These are phyloP conservation scores for Ataeniobius toweri DNA, from an alignment of 2,797 vertebrate species.

Conservation along the genomic window DNA sequence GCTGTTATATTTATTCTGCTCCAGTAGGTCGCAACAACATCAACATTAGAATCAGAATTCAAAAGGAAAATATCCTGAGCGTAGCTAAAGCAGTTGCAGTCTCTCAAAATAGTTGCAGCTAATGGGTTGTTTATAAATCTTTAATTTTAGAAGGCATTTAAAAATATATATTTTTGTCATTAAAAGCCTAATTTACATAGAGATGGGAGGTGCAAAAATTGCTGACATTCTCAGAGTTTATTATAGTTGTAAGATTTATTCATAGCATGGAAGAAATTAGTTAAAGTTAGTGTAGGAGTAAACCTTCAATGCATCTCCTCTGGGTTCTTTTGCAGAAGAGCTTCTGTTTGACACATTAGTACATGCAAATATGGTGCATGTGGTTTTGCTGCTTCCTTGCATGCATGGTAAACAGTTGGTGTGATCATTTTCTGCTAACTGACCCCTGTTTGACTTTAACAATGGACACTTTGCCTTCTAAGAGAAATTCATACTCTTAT, in stretches of 20 bases:
- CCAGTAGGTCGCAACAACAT: background rate
- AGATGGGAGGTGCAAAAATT: background rate
- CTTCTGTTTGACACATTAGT: background rate
- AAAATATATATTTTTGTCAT: background rate
- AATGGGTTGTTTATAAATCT: background rate
- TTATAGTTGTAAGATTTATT: too few species aligned
- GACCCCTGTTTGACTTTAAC: background rate
- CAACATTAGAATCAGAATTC: background rate
- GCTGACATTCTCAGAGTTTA: background rate
- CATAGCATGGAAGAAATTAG: background rate
- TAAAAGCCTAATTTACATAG: background rate
- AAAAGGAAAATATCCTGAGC: background rate
- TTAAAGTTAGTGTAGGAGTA: background rate
- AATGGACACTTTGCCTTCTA: background rate
- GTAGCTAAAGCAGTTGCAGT: background rate
- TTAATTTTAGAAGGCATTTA: background rate
- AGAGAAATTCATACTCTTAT: background rate
- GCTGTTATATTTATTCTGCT: background rate
- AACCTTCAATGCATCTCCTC: background rate
- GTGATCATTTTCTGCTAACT: background rate
- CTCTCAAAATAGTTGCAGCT: background rate
- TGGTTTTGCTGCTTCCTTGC: slow-evolving; percentile 23
- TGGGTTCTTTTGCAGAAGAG: background rate
- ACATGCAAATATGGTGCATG: slow-evolving; percentile 12
- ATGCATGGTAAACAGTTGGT: background rate